Base-by-base conservation (phyloP, 2,888 invertebrate genomes). In the Synergus itoensis region DNA sequence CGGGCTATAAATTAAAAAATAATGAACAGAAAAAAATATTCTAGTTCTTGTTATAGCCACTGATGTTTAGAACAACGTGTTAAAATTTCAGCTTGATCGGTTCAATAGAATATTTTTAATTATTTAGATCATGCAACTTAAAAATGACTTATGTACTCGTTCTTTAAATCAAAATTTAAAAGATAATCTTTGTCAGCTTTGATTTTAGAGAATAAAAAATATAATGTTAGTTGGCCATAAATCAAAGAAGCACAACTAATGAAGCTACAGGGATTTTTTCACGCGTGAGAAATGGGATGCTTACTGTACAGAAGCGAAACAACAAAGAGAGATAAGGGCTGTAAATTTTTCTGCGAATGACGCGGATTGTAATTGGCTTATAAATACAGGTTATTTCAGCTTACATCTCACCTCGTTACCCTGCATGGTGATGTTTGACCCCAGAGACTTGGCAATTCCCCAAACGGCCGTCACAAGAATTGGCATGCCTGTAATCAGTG, bases 381-480 rank as follows among this genome's bases (percentile, higher is more conserved):
- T 48, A n/a, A 28, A 69, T 62, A 48, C 21, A 40, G 40, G 41
- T 41, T 43, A 76, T 67, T 75, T 14, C 14, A 78, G 7, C 43
- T 43, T 45, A n/a, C 73, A 76, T 73, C 84, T 81, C 84, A 91
- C 91, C 88, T 89, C 88, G 57, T 84, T 86, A n/a, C 82, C 85
- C 16, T 84, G 83, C 48, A 73, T 83, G 76, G 77, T 81, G 16
- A 81, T 78, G 40, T 83, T 85, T 18, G 85, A 86, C 21, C 87
- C 90, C 62, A 92, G 82, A 41, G 92, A 90, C 89, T 94, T 95
- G 18, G 94, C 93, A 36, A 94, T 89, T 2, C 93, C 93, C 95
- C 95, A 95, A 40, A 93, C 88, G 9, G 93, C 87, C 64, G 95
- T 93, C 64, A 95, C 93, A 57, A 94, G 78, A 43, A 94, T 88